These are phyloP conservation scores for Fukomys damarensis DNA, from an alignment of 2,113 vertebrate species.

Conservation along the genomic window DNA sequence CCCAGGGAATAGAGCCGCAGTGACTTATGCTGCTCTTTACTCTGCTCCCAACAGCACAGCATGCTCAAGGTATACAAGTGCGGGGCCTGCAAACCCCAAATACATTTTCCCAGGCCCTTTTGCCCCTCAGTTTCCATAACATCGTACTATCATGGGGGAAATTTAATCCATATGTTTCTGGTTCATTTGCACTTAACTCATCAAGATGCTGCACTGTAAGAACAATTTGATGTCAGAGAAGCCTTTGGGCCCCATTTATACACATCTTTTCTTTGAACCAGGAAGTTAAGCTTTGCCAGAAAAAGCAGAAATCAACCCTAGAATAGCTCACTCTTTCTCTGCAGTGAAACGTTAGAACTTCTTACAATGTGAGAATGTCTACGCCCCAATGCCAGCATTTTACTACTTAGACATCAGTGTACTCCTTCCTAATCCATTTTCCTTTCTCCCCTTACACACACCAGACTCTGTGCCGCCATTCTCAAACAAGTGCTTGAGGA, in stretches of 20 bases:
- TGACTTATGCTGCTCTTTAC: constrained; percentile 12
- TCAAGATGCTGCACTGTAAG: constrained; percentile 74
- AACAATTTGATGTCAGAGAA: constrained; percentile 75
- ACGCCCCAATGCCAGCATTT: constrained; percentile 60
- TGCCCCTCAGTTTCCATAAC: constrained; percentile 74
- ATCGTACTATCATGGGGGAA: constrained; percentile 73
- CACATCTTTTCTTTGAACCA: constrained; percentile 79
- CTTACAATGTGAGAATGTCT: constrained; percentile 77
- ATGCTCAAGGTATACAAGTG: not conserved
- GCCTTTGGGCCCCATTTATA: constrained; percentile 78
- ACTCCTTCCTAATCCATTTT: constrained; percentile 61
- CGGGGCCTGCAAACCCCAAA: constrained; percentile 28
- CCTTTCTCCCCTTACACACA: constrained; percentile 60
- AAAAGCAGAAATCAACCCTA: constrained; percentile 78
- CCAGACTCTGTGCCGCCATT: constrained; percentile 68
- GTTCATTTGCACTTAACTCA: constrained; percentile 81
- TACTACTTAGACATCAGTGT: constrained; percentile 66
- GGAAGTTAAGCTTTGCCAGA: constrained; percentile 80
- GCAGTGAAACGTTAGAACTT: constrained; percentile 79
- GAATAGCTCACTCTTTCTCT: constrained; percentile 72
- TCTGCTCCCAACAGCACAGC: constrained; percentile 47
- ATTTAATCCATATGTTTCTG: constrained; percentile 82
- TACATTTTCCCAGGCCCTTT: constrained; percentile 69
- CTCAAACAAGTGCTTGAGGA: constrained; percentile 39
- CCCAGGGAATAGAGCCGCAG: not conserved